These are phyloP conservation scores for Tinea trinotella DNA, from an alignment of 2,888 invertebrate genomes.

Conservation along the genomic window DNA sequence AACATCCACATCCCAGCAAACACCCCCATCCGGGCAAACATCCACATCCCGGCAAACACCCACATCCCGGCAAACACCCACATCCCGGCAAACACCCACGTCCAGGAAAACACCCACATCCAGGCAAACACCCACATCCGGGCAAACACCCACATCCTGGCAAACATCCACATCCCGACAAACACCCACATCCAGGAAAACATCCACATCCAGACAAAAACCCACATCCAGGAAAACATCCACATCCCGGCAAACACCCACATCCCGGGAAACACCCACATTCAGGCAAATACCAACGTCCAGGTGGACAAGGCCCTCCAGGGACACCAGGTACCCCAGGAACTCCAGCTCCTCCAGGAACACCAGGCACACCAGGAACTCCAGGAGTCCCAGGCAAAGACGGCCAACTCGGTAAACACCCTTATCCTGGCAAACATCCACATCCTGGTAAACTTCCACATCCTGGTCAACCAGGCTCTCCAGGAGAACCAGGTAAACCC, in stretches of 20 bases:
- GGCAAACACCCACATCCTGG: conserved; percentile 6
- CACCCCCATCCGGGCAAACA: too few species aligned
- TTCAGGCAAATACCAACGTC: conserved; percentile 12
- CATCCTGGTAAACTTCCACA: background rate
- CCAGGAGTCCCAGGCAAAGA: background rate
- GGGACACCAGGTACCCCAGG: conserved; percentile 4
- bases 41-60: background rate
- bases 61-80: too few species aligned
- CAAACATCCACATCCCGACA: background rate
- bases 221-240: too few species aligned
- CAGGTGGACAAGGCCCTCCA: background rate
- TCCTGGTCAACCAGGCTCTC: background rate
- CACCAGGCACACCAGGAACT: background rate
- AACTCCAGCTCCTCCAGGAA: background rate
- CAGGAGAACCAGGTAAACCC: conserved; percentile 9
- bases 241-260: conserved; percentile 8
- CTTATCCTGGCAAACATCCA: background rate
- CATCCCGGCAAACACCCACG: background rate
- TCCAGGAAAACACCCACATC: background rate
- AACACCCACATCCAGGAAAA: too few species aligned
- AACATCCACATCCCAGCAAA: too few species aligned
- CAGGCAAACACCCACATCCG: too few species aligned
- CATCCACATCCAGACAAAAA: too few species aligned
- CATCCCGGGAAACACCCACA: background rate
- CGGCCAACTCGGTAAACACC: background rate